phyloP scores from a whole-genome alignment of 2,888 invertebrate species.

The Scaptomyza tumidula region DNA sequence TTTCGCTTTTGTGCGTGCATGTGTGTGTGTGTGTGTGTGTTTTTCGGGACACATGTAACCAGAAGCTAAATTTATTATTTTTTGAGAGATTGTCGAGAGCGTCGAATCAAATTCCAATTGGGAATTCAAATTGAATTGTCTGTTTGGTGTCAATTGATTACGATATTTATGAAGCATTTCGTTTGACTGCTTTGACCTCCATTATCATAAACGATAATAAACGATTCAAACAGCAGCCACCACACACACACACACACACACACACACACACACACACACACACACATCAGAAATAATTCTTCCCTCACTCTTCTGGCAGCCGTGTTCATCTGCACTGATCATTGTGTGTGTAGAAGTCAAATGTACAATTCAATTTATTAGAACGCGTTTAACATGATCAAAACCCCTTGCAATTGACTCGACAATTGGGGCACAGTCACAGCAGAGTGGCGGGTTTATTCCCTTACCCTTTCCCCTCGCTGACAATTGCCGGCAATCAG shows the following conservation, averaged over 20 bases:
- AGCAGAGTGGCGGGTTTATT: constrained; percentile 8
- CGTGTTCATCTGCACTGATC: constrained; percentile 9
- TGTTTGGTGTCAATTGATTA: constrained; percentile 76
- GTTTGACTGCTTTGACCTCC: constrained; percentile 83
- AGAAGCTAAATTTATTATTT: constrained; percentile 48
- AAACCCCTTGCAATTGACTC: constrained; percentile 45
- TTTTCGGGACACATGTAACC: constrained; percentile 41
- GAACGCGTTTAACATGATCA: constrained; percentile 74
- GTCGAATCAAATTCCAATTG: constrained; percentile 62
- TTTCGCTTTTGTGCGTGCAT: constrained; percentile 39
- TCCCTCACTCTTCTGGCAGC: background rate
- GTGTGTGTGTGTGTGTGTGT: background rate
- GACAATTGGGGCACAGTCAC: constrained; percentile 61
- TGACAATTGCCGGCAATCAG: constrained; percentile 68
- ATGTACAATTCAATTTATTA: constrained; percentile 81
- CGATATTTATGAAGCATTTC: constrained; percentile 82
- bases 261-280: constrained; percentile 7
- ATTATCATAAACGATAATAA: constrained; percentile 80
- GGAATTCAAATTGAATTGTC: constrained; percentile 61
- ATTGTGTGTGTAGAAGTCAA: constrained; percentile 57
- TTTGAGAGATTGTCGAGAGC: constrained; percentile 19
- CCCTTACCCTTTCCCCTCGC: background rate
- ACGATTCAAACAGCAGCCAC: constrained; percentile 43
- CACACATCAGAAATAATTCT: constrained; percentile 8
- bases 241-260: constrained; percentile 12